These are phyloP conservation scores for Neodiprion fabricii DNA, from an alignment of 1,140 invertebrate species.

Conservation along the genomic window DNA sequence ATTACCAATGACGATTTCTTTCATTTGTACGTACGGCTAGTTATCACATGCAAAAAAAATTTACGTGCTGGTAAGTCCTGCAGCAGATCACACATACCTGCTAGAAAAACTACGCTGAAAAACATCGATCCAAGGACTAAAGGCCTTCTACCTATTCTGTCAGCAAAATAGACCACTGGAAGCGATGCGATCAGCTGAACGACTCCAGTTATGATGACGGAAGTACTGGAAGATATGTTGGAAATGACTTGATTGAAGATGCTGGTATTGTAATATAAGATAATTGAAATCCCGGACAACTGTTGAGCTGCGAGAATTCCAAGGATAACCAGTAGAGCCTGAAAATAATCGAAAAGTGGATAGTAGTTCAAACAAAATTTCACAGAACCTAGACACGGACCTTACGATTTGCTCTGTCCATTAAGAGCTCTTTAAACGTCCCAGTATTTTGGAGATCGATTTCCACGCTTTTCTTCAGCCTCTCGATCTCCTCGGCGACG, in stretches of 20 bases:
- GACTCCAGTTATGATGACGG: conserved; percentile 71
- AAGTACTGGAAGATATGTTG: conserved; percentile 56
- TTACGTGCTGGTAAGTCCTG: too few relatives aligned
- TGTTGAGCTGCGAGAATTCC: conserved; percentile 74
- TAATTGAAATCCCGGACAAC: conserved; percentile 73
- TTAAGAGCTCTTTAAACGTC: conserved; percentile 64
- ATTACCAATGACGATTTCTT: too few relatives aligned
- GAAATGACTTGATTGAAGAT: conserved; percentile 70
- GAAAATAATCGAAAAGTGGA: not conserved
- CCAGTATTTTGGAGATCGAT: conserved; percentile 58
- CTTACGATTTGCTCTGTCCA: conserved; percentile 65
- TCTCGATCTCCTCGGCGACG: conserved; percentile 65
- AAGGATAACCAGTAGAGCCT: conserved; percentile 67
- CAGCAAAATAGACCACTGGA: conserved; percentile 68
- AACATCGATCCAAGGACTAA: conserved; percentile 68
- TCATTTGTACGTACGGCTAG: too few relatives aligned
- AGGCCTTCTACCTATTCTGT: conserved; percentile 71
- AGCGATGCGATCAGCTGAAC: conserved; percentile 69
- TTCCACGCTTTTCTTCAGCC: conserved; percentile 64
- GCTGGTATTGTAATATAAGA: conserved; percentile 73
- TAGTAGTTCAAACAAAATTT: not conserved
- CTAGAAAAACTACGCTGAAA: conserved; percentile 59
- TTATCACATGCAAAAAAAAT: too few relatives aligned
- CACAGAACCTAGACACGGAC: conserved; percentile 11
- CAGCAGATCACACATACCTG: not conserved